A percentile compares a stretch with the other conserved stretches of the same genome.
Conservation (phyloP, 2,888 invertebrate species). For the Chymomyza amoena region DNA sequence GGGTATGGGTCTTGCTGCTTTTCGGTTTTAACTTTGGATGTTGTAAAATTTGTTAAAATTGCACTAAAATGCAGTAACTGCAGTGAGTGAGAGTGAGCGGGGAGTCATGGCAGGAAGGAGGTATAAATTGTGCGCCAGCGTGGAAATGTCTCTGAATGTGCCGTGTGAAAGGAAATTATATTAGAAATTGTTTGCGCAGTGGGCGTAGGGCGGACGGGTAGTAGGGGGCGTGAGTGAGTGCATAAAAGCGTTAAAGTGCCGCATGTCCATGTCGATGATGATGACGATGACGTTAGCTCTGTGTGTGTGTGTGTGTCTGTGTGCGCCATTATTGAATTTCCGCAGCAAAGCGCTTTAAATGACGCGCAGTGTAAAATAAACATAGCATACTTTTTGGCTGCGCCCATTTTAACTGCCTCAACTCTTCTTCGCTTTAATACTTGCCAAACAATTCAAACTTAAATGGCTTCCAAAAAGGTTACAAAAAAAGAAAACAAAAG, state of each 20-base stretch:
- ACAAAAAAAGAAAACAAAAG: background rate
- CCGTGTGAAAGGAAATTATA: slow-evolving; percentile 40
- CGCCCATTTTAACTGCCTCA: background rate
- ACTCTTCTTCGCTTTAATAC: background rate
- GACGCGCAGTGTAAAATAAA: background rate
- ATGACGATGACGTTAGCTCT: background rate
- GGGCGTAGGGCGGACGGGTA: slow-evolving; percentile 6
- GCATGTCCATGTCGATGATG: background rate
- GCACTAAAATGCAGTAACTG: slow-evolving; percentile 34
- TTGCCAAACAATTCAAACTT: slow-evolving; percentile 7
- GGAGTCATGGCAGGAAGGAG: background rate
- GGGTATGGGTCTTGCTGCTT: background rate
- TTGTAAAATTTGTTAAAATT: slow-evolving; percentile 44
- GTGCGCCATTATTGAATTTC: background rate
- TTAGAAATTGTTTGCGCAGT: slow-evolving; percentile 33
- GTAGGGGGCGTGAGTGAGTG: slow-evolving; percentile 30
- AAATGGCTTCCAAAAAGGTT: background rate
- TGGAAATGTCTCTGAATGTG: slow-evolving; percentile 32
- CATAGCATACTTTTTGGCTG: background rate
- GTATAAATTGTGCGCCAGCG: slow-evolving; percentile 1
- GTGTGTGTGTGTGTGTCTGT: background rate
- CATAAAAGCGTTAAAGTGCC: slow-evolving; percentile 35
- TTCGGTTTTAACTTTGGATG: slow-evolving; percentile 27
- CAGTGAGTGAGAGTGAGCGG: background rate
- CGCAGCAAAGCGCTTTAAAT: background rate